Conservation (phyloP, 2,888 invertebrate genomes). For the Drosophila siamana region DNA sequence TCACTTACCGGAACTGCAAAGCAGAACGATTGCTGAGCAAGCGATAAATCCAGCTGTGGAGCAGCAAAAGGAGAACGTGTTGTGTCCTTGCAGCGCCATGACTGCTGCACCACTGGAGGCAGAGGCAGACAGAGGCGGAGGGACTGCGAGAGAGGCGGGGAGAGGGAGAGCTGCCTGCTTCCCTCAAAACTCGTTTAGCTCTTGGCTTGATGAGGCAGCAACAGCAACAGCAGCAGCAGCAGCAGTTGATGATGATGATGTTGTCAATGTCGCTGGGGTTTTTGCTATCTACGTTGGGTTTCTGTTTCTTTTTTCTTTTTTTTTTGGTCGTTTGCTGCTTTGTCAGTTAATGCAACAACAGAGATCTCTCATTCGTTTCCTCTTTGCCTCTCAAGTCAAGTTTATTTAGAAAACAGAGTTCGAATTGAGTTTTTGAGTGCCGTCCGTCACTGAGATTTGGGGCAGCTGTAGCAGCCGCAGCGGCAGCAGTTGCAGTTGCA, state of each 20-base stretch:
- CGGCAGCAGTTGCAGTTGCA: neutral
- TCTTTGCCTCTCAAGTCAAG: constrained; percentile 24
- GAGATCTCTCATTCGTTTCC: constrained; percentile 13
- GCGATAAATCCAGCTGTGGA: constrained; percentile 85
- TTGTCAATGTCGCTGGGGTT: constrained; percentile 46
- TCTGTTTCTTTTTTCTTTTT: neutral
- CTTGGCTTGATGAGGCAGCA: constrained; percentile 28
- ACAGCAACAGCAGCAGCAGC: constrained; percentile 1
- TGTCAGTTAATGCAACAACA: constrained; percentile 45
- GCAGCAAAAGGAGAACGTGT: constrained; percentile 69
- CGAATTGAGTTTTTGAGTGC: constrained; percentile 40
- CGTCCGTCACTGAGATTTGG: constrained; percentile 40
- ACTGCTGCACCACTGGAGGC: constrained; percentile 11
- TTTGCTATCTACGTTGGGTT: constrained; percentile 19
- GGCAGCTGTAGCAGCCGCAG: constrained; percentile 20
- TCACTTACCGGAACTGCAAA: constrained; percentile 85
- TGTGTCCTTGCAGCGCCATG: constrained; percentile 71
- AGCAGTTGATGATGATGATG: constrained; percentile 7
- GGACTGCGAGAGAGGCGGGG: neutral
- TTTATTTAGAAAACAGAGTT: constrained; percentile 45
- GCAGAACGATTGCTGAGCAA: constrained; percentile 85
- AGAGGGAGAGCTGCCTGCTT: neutral
- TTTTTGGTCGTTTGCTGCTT: neutral
- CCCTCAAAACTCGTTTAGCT: constrained; percentile 33
- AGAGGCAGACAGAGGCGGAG: neutral